Conservation (phyloP, 2,113 vertebrate genomes). For the Hydrolagus affinis region DNA sequence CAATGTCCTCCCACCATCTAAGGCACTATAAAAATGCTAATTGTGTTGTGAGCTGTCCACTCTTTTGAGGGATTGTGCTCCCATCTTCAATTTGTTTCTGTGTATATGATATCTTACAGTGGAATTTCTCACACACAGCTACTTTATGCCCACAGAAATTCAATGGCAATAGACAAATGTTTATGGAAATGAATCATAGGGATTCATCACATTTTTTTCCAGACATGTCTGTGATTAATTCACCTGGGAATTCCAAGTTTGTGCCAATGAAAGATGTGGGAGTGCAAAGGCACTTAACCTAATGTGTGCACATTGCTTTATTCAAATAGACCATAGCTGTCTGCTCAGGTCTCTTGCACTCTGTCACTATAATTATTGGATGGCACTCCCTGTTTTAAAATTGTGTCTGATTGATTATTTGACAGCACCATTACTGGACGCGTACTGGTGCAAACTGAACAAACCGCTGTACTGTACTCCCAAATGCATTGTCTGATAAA, state of each 20-base stretch:
- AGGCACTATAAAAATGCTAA: no score
- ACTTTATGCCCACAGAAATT: neutral
- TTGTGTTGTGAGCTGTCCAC: no score
- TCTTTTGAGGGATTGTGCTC: neutral
- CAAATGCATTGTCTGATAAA: constrained; percentile 21
- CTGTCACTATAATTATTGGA: neutral
- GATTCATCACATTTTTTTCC: neutral
- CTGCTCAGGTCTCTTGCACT: neutral
- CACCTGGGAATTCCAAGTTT: neutral
- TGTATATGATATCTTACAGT: neutral
- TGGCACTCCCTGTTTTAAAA: neutral
- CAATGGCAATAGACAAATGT: neutral
- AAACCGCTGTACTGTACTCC: neutral
- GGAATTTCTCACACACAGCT: no score
- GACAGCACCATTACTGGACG: constrained; percentile 1
- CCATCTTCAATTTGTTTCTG: neutral
- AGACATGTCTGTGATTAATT: neutral
- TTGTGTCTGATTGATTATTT: constrained; percentile 11
- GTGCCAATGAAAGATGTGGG: neutral
- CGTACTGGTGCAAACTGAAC: neutral
- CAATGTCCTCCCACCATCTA: no score
- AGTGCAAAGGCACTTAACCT: neutral
- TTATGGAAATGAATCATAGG: neutral
- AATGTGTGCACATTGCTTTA: neutral
- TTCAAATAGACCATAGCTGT: neutral